Evolutionary conservation across 1,140 invertebrate species (phyloP).

Genomic region (Drosophila sucinea): DNA sequence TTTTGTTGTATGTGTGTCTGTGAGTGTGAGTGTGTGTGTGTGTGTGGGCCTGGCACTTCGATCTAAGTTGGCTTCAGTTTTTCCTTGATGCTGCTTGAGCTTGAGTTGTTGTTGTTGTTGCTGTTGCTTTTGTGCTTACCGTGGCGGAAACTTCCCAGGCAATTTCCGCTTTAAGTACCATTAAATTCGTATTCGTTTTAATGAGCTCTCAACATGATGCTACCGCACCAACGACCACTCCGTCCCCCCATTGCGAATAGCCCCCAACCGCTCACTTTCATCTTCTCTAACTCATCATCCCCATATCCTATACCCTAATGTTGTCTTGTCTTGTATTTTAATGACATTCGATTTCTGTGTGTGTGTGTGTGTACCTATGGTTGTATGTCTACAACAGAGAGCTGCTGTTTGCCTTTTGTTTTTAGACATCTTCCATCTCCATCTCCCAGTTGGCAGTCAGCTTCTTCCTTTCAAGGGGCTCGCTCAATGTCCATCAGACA

Average conservation of each 20-base stretch:
- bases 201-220: conserved; percentile 82
- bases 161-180: conserved; percentile 83
- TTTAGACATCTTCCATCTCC: conserved; percentile 48
- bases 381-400: conserved; percentile 6
- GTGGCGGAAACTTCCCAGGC: conserved; percentile 79
- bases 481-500: conserved; percentile 51
- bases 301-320: background rate
- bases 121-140: conserved; percentile 46
- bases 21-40: conserved; percentile 27
- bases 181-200: conserved; percentile 82
- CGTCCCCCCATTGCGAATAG: conserved; percentile 5
- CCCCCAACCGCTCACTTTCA: conserved; percentile 18
- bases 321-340: conserved; percentile 46
- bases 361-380: conserved; percentile 53
- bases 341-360: conserved; percentile 72
- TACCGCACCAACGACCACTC: conserved; percentile 15
- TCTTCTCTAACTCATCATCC: conserved; percentile 27
- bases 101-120: conserved; percentile 27
- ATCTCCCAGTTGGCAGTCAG: conserved; percentile 30
- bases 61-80: conserved; percentile 56
- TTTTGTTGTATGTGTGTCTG: conserved; percentile 47
- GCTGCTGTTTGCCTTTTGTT: conserved; percentile 42
- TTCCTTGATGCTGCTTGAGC: conserved; percentile 35
- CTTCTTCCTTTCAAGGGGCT: conserved; percentile 25
- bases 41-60: conserved; percentile 51